Conservation (phyloP, 2,888 invertebrate species). For the Pelosia muscerda region DNA sequence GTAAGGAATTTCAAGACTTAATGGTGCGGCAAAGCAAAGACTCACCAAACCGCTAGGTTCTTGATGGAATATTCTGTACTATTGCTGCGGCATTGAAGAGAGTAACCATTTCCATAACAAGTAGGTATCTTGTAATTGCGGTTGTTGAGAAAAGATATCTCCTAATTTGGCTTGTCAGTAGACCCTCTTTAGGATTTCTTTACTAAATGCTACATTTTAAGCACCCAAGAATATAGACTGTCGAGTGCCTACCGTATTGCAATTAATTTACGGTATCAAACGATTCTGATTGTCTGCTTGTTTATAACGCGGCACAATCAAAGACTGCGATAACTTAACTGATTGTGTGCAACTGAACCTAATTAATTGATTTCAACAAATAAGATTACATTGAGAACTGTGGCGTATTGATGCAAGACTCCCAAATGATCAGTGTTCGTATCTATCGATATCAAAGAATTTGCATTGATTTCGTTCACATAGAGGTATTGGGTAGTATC, state of each 20-base stretch:
- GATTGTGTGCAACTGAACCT: conserved; percentile 43
- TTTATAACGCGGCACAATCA: conserved; percentile 62
- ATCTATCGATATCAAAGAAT: conserved; percentile 42
- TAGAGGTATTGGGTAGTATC: conserved; percentile 33
- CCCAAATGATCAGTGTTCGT: conserved; percentile 39
- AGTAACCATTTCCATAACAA: background rate
- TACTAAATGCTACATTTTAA: conserved; percentile 39
- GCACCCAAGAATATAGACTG: conserved; percentile 50
- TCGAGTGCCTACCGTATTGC: conserved; percentile 51
- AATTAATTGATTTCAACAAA: conserved; percentile 50
- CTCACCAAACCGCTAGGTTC: too few species aligned
- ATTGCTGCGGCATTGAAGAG: too few species aligned
- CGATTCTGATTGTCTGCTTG: conserved; percentile 56
- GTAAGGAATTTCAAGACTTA: too few species aligned
- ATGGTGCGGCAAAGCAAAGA: too few species aligned
- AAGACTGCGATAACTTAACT: conserved; percentile 53
- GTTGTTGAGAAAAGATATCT: too few species aligned
- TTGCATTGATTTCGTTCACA: conserved; percentile 45
- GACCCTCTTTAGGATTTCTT: background rate
- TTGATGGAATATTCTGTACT: too few species aligned
- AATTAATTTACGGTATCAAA: conserved; percentile 58
- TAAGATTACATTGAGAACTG: conserved; percentile 47
- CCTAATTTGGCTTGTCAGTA: background rate
- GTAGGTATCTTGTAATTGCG: background rate
- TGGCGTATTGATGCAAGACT: conserved; percentile 51